Percentiles rank a stretch among this genome's conserved stretches.
phyloP scores from a whole-genome alignment of 2,113 vertebrate species.

The Thymallus thymallus region DNA sequence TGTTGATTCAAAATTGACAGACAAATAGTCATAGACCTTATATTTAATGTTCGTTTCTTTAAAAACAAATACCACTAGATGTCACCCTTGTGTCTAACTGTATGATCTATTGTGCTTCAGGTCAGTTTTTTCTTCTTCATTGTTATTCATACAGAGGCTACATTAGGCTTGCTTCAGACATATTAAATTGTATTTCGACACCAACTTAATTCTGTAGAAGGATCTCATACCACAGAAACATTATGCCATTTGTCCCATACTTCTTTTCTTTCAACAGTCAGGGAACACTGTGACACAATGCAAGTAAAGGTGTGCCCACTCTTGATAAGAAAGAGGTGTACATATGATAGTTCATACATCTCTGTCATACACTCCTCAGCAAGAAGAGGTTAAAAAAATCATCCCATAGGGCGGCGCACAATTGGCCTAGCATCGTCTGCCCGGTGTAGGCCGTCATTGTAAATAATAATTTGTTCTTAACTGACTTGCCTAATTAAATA shows the following conservation, averaged over 20 bases:
- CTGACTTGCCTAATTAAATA: too few relatives aligned
- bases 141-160: too few relatives aligned
- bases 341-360: slow-evolving; percentile 3
- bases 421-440: too few relatives aligned
- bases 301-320: not conserved
- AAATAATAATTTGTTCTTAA: too few relatives aligned
- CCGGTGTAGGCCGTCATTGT: too few relatives aligned
- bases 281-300: not conserved
- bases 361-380: slow-evolving; percentile 3
- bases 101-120: too few relatives aligned
- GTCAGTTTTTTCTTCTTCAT: too few relatives aligned
- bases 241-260: too few relatives aligned
- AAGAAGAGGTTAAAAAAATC: too few relatives aligned
- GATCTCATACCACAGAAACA: not conserved
- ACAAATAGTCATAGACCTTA: not conserved
- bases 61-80: slow-evolving; percentile 25
- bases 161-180: too few relatives aligned
- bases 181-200: too few relatives aligned
- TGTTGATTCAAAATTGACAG: not conserved
- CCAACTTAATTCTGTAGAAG: not conserved
- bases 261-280: not conserved
- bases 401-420: too few relatives aligned
- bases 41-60: not conserved
- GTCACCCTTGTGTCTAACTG: slow-evolving; percentile 5
- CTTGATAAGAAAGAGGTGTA: not conserved